Conservation (phyloP, 2,797 vertebrate genomes). For the Melanogrammus aeglefinus region DNA sequence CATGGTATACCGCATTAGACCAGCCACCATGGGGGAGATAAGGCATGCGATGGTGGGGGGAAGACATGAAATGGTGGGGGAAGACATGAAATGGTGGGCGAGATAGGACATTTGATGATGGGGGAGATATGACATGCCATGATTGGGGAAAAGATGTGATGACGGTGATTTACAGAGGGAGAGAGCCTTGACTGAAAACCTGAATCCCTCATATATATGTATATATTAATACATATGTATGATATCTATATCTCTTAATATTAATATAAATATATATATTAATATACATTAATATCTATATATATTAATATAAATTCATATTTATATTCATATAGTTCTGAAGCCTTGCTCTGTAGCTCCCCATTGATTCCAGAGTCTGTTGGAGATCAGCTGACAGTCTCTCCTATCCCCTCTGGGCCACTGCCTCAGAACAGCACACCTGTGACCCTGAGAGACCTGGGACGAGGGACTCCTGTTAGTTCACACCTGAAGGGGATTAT, state of each 20-base stretch:
- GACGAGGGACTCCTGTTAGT: neutral
- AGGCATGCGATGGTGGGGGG: too few species aligned
- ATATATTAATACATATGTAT: neutral
- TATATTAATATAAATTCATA: neutral
- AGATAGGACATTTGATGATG: too few species aligned
- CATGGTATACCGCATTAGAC: too few species aligned
- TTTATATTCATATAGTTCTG: neutral
- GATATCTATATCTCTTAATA: neutral
- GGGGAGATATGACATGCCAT: neutral
- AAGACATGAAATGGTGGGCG: too few species aligned
- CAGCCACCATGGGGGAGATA: too few species aligned
- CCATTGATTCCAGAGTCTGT: too few species aligned
- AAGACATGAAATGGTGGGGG: too few species aligned
- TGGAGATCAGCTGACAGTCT: neutral
- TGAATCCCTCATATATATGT: neutral
- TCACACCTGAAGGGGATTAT: neutral
- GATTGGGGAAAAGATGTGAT: neutral
- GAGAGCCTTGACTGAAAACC: neutral
- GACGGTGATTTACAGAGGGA: neutral
- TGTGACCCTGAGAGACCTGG: neutral
- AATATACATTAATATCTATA: neutral
- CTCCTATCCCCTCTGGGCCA: neutral
- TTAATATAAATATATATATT: neutral
- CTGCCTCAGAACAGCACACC: neutral
- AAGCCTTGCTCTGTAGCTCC: constrained; percentile 23